Percentiles rank a stretch among this genome's conserved stretches.
Conservation (phyloP, 37 sponge, comb jelly and placozoan species). For the Mnemiopsis leidyi region DNA sequence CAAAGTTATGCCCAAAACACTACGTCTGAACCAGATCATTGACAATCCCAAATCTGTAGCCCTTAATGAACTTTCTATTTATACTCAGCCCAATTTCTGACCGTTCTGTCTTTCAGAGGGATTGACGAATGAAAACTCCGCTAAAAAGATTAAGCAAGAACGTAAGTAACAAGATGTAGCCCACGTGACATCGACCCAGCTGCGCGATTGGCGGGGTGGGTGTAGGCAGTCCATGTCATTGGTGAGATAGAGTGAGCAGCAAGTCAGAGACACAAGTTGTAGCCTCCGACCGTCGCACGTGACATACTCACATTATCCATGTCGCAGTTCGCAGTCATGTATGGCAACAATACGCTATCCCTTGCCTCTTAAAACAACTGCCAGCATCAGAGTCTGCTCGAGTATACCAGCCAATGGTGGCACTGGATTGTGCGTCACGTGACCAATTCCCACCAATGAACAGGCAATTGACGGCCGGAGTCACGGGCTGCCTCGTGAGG, state of each 20-base stretch:
- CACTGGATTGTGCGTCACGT: background rate
- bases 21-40: background rate
- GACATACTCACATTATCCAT: background rate
- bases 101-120: background rate
- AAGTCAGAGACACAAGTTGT: background rate
- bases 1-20: background rate
- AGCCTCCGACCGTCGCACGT: background rate
- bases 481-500: background rate
- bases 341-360: background rate
- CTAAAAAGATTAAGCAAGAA: slow-evolving; percentile 63
- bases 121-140: slow-evolving; percentile 26
- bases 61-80: background rate
- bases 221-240: background rate
- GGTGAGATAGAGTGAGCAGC: background rate
- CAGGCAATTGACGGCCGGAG: background rate
- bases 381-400: background rate
- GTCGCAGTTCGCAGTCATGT: background rate
- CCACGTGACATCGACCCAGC: background rate
- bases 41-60: background rate
- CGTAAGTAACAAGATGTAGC: slow-evolving; percentile 12
- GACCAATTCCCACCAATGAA: background rate
- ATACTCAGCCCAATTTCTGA: background rate
- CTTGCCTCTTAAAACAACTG: background rate
- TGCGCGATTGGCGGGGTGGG: background rate
- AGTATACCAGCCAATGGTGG: background rate